Evolutionary conservation across 2,113 vertebrate genomes (phyloP).

Genomic region (Athene noctua): DNA sequence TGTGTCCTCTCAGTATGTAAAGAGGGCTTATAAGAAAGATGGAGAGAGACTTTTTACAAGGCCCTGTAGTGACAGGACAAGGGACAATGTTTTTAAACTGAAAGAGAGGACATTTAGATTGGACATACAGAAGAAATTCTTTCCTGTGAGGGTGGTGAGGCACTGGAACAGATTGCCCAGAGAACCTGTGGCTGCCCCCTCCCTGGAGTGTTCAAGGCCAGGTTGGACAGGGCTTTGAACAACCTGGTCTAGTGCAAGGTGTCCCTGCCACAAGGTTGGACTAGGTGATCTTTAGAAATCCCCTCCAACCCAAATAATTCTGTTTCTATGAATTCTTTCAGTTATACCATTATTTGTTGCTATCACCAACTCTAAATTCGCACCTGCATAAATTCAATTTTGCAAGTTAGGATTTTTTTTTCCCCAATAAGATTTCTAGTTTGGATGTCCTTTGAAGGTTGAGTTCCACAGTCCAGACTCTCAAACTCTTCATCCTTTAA

Average conservation of each 20-base stretch:
- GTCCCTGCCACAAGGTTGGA: neutral
- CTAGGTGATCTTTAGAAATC: neutral
- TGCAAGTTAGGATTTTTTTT: neutral
- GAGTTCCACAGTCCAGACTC: neutral
- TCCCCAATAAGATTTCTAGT: neutral
- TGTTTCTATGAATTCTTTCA: neutral
- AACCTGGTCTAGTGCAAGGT: neutral
- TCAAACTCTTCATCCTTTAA: neutral
- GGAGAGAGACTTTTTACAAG: neutral
- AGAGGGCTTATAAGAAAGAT: neutral
- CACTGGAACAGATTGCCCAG: neutral
- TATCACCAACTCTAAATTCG: neutral
- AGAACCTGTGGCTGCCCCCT: neutral
- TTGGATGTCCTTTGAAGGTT: neutral
- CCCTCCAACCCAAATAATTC: neutral
- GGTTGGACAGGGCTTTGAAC: neutral
- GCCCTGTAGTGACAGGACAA: neutral
- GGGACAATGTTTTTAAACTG: neutral
- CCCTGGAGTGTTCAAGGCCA: neutral
- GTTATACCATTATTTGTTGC: neutral
- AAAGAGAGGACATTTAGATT: neutral
- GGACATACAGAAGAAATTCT: neutral
- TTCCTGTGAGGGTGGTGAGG: neutral
- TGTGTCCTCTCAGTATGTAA: neutral
- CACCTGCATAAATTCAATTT: neutral